A percentile compares a stretch with the other conserved stretches of the same genome.
These are phyloP conservation scores for Lutraria rhynchaena DNA, from an alignment of 1,140 invertebrate species.

Conservation along the genomic window DNA sequence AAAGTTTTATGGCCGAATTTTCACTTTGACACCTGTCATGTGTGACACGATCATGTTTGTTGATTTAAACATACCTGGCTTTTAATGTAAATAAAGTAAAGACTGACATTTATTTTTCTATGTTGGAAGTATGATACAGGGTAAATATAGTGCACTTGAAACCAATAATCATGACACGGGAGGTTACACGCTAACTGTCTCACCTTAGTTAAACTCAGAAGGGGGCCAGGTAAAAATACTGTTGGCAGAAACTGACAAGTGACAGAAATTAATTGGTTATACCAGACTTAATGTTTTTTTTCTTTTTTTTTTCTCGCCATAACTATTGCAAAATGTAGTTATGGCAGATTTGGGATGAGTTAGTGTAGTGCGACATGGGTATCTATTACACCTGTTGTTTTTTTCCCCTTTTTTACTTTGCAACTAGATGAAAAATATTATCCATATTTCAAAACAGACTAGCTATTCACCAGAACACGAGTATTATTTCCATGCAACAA, in stretches of 20 bases:
- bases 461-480: too few species aligned
- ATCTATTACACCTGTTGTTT: too few species aligned
- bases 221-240: slow-evolving; percentile 33
- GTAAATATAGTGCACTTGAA: slow-evolving; percentile 15
- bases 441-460: too few species aligned
- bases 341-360: too few species aligned
- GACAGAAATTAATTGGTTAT: slow-evolving; percentile 26
- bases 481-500: too few species aligned
- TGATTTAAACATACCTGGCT: slow-evolving; percentile 4
- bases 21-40: slow-evolving; percentile 21
- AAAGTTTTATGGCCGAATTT: slow-evolving; percentile 1
- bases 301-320: too few species aligned
- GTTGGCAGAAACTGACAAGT: slow-evolving; percentile 18
- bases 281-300: too few species aligned
- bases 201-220: neutral
- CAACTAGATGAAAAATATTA: too few species aligned
- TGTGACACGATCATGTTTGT: slow-evolving; percentile 4
- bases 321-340: too few species aligned
- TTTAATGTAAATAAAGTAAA: slow-evolving; percentile 29
- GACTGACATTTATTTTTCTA: slow-evolving; percentile 26
- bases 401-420: too few species aligned
- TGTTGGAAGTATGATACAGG: neutral
- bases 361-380: too few species aligned
- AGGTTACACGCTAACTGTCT: slow-evolving; percentile 2
- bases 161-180: neutral